These are phyloP conservation scores for Epistrophe eligans DNA, from an alignment of 2,888 invertebrate genomes.

Conservation along the genomic window DNA sequence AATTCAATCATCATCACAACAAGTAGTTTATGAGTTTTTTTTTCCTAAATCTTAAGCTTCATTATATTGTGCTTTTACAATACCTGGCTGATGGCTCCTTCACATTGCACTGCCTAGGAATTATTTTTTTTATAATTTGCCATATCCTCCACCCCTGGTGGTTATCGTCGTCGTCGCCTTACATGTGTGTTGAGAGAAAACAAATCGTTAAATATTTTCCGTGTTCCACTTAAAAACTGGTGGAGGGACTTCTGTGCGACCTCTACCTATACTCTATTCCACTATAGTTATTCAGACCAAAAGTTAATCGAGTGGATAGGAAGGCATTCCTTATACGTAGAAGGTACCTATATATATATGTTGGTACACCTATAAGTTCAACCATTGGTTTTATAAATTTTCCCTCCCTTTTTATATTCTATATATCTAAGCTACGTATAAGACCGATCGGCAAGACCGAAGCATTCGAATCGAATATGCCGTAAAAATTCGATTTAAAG, in stretches of 20 bases:
- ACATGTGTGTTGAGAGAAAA: conserved; percentile 44
- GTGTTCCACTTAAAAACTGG: conserved; percentile 54
- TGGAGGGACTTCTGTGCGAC: conserved; percentile 14
- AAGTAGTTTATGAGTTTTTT: neutral
- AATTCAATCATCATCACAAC: conserved; percentile 37
- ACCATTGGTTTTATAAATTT: conserved; percentile 13
- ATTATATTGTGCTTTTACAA: conserved; percentile 22
- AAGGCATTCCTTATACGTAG: conserved; percentile 53
- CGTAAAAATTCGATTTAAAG: conserved; percentile 74
- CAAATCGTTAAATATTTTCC: conserved; percentile 69
- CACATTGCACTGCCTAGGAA: conserved; percentile 8
- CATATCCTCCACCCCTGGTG: neutral
- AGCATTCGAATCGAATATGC: conserved; percentile 66
- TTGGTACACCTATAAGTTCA: conserved; percentile 30
- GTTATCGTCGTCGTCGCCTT: neutral
- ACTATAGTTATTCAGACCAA: conserved; percentile 51
- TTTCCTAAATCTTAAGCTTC: conserved; percentile 14
- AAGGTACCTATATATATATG: neutral
- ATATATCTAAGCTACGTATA: neutral
- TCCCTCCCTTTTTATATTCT: too few species aligned
- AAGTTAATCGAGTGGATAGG: conserved; percentile 59
- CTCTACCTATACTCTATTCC: conserved; percentile 35
- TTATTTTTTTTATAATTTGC: conserved; percentile 14
- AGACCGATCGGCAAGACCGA: conserved; percentile 6
- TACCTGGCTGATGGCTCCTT: conserved; percentile 28